phyloP scores from a whole-genome alignment of 1,140 invertebrate genomes.

The Daktulosphaira vitifoliae region DNA sequence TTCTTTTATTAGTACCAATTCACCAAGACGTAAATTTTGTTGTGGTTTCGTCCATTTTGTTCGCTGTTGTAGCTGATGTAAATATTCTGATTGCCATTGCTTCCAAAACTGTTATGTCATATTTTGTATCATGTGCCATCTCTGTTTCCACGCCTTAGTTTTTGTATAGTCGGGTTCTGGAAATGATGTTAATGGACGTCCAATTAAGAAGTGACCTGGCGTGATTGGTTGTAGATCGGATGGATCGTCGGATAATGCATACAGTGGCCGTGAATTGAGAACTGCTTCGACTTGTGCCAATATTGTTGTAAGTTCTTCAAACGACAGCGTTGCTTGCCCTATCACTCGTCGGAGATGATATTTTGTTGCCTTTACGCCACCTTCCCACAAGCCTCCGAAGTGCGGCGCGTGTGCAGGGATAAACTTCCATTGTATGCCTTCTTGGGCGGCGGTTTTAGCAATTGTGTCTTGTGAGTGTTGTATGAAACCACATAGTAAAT shows the following conservation, averaged over 20 bases:
- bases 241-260: constrained; percentile 18
- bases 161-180: constrained; percentile 38
- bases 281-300: constrained; percentile 39
- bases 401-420: not conserved
- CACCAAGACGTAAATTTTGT: not conserved
- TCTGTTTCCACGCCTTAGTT: not conserved
- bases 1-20: not conserved
- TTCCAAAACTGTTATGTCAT: constrained; percentile 41
- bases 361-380: constrained; percentile 38
- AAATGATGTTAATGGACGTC: constrained; percentile 39
- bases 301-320: constrained; percentile 41
- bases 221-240: constrained; percentile 38
- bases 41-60: constrained; percentile 37
- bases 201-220: constrained; percentile 41
- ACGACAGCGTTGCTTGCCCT: constrained; percentile 35
- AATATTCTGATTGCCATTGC: constrained; percentile 41
- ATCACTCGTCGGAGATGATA: constrained; percentile 35
- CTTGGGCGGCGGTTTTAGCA: not conserved
- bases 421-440: not conserved
- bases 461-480: no score
- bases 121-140: constrained; percentile 38
- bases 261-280: constrained; percentile 39
- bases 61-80: constrained; percentile 38
- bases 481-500: no score
- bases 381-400: constrained; percentile 41